Evolutionary conservation across 2,888 invertebrate species (phyloP), one percentile per base, ranked within the genome.

Genomic region (Napeogenes inachia): DNA sequence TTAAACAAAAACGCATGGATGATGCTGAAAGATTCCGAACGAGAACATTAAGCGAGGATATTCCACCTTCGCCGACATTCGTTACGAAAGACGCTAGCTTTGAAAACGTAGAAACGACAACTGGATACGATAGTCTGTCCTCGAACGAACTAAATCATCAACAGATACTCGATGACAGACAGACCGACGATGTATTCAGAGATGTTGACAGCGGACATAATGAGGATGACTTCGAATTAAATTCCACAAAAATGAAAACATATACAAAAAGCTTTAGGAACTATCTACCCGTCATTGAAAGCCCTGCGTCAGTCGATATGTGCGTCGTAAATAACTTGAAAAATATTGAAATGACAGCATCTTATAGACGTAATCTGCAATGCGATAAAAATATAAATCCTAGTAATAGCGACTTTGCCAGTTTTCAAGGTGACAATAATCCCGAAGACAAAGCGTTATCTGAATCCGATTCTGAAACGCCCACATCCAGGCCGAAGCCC

Each of bases 11-110:
- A 74, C 89, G 93, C 13, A 79, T 90, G 12, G 93, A 94, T 67
- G 94, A 94, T 75, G 93, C 93, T 5, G 95, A 95, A 56, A 91
- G 96, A 58, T 96, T 94, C 78, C 92, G 93, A 72, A 96, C 96
- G 2, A 92, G 94, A 72, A 94, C 95, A 0, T 82, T 95, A 30
- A 92, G 92, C 84, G 84, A 91, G 73, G 87, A 87, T 47, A 84
- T 89, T 32, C 87, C 80, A 53, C 90, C 92, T 2, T 91, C 92
- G 0, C 91, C 92, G 0, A 89, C 89, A 0, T 88, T 84, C 65
- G 88, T 89, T 10, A 84, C 87, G 0, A 86, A 79, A 70, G 89
- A 89, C 57, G 88, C 85, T 0, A 88, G 83, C 66, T 87, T 87
- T 59, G 89, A 89, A 67, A 88, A 88, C 64, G 79, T 86, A 0